Percentiles rank a stretch among this genome's conserved stretches.
Conservation (phyloP, 2,113 vertebrate species). For the Apteryx mantelli region DNA sequence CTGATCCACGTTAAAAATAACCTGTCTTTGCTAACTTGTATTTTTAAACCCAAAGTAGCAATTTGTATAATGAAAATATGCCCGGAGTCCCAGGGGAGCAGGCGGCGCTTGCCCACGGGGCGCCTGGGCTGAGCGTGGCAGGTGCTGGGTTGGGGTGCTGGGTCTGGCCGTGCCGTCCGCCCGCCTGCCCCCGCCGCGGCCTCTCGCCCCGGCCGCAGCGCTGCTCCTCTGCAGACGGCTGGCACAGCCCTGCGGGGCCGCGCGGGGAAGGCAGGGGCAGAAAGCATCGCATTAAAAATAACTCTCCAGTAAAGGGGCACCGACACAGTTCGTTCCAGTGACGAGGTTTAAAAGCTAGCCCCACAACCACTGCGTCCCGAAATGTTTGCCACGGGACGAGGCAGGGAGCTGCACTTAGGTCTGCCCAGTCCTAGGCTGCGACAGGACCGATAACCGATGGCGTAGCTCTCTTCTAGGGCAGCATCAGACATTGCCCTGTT, state of each 20-base stretch:
- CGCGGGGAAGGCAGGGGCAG: neutral
- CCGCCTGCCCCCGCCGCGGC: too few species aligned
- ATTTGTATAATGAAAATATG: neutral
- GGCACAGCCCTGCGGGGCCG: neutral
- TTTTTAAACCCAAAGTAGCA: neutral
- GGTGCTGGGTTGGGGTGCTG: too few species aligned
- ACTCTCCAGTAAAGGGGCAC: neutral
- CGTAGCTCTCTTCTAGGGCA: neutral
- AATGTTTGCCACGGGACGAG: neutral
- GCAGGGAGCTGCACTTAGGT: neutral
- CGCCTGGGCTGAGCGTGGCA: neutral
- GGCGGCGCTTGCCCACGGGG: neutral
- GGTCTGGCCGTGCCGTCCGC: neutral
- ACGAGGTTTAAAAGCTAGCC: neutral
- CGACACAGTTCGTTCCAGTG: neutral
- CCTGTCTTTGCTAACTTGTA: neutral
- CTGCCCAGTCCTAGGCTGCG: neutral
- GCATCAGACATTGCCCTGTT: neutral
- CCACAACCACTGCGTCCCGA: neutral
- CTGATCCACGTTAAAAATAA: neutral
- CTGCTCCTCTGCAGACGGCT: neutral
- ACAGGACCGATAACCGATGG: too few species aligned
- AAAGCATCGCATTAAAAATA: neutral
- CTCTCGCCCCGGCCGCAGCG: neutral
- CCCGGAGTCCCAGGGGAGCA: neutral